phyloP scores from a whole-genome alignment of 2,113 vertebrate genomes.

The Rhinolophus ferrumequinum region DNA sequence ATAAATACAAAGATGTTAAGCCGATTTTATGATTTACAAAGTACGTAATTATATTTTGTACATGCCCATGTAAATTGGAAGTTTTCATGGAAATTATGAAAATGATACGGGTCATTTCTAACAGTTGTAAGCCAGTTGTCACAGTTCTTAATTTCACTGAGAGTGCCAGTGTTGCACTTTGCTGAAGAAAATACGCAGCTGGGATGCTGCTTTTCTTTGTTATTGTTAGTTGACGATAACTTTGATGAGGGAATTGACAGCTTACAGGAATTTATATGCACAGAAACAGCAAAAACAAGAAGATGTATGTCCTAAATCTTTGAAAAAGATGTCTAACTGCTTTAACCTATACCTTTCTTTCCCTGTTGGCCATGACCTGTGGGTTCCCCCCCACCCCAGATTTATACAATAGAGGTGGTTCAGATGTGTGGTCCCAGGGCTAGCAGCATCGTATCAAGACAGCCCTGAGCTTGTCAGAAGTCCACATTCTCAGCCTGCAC shows the following conservation, averaged over 20 bases:
- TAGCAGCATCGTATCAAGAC: neutral
- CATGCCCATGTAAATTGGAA: neutral
- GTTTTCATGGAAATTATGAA: constrained; percentile 40
- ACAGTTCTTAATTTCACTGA: neutral
- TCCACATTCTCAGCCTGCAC: neutral
- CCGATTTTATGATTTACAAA: constrained; percentile 34
- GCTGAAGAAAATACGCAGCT: constrained; percentile 18
- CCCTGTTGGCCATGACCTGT: neutral
- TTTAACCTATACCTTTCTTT: neutral
- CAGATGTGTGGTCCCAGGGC: neutral
- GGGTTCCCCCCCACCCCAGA: neutral
- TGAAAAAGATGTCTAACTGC: neutral
- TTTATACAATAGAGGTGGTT: neutral
- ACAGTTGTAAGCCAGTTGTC: neutral
- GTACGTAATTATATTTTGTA: neutral
- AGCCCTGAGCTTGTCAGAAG: neutral
- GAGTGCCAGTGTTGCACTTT: neutral
- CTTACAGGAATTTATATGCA: neutral
- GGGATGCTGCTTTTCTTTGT: constrained; percentile 9
- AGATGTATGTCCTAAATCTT: neutral
- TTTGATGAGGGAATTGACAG: constrained; percentile 2
- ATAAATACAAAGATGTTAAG: constrained; percentile 22
- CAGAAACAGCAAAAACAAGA: constrained; percentile 16
- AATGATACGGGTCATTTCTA: neutral
- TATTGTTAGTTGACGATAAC: neutral